Percentiles rank a stretch among this genome's conserved stretches.
These are phyloP conservation scores for Sceliomorpha sp. DNA, from an alignment of 2,888 invertebrate genomes.

Conservation along the genomic window DNA sequence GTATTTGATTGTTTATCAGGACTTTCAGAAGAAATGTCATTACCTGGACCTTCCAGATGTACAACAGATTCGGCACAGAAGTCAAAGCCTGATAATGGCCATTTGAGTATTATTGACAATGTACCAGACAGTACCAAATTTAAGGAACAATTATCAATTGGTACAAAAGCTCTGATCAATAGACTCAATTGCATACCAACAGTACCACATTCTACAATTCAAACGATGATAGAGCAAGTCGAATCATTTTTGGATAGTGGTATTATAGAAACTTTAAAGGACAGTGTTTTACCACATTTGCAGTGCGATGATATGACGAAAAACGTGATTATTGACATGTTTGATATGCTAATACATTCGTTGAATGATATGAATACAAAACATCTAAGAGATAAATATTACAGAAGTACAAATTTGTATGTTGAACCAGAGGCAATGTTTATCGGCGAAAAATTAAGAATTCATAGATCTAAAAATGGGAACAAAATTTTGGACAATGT, in stretches of 20 bases:
- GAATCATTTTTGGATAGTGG: constrained; percentile 3
- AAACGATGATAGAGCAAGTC: not conserved
- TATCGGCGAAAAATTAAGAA: not conserved
- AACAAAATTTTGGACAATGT: not conserved
- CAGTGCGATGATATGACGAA: not conserved
- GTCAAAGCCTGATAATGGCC: not conserved
- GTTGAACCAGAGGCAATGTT: constrained; percentile 1
- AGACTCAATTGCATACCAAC: not conserved
- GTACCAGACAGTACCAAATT: not conserved
- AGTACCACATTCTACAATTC: not conserved
- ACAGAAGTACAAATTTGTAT: not conserved
- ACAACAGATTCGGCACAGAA: not conserved
- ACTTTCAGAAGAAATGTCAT: too few relatives aligned
- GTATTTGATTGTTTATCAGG: not conserved
- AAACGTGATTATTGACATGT: not conserved
- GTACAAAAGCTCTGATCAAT: not conserved
- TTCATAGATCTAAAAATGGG: not conserved
- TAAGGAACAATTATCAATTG: not conserved
- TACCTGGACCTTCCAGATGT: too few relatives aligned
- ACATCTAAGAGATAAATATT: constrained; percentile 4
- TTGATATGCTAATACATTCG: not conserved
- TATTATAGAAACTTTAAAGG: not conserved
- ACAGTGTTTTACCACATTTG: not conserved
- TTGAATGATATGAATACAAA: not conserved
- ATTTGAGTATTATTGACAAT: not conserved